Evolutionary conservation across 2,113 vertebrate species (phyloP).

Genomic region (Platycercus adscitus): DNA sequence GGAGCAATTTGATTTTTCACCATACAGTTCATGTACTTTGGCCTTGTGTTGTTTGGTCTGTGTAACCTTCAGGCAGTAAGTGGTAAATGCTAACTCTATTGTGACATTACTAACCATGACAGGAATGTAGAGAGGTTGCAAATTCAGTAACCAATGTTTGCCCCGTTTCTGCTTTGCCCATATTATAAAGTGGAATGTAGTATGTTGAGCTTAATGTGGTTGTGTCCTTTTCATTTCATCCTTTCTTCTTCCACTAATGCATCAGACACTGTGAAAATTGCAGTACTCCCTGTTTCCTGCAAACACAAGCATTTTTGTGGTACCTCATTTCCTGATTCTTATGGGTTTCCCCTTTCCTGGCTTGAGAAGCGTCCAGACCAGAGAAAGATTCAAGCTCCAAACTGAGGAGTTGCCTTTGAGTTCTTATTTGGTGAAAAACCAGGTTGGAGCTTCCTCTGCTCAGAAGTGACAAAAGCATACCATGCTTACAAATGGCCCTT

Average conservation of each 20-base stretch:
- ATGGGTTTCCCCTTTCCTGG: not conserved
- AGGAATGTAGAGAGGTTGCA: slow-evolving; percentile 48
- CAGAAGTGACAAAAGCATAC: not conserved
- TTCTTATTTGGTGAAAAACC: not conserved
- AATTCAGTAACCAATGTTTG: not conserved
- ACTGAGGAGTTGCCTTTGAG: not conserved
- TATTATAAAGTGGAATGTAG: not conserved
- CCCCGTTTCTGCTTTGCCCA: not conserved
- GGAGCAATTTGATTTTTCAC: slow-evolving; percentile 5
- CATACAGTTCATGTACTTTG: slow-evolving; percentile 47
- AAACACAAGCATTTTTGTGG: not conserved
- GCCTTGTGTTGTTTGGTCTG: slow-evolving; percentile 35
- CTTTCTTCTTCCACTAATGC: not conserved
- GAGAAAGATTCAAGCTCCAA: not conserved
- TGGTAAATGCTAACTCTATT: slow-evolving; percentile 38
- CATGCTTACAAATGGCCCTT: not conserved
- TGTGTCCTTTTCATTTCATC: not conserved
- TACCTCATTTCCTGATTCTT: not conserved
- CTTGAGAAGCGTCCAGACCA: not conserved
- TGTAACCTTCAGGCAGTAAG: slow-evolving; percentile 47
- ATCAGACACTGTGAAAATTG: not conserved
- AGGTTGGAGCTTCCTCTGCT: not conserved
- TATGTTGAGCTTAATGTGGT: not conserved
- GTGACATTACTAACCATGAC: slow-evolving; percentile 8
- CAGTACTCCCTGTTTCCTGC: not conserved